Conservation (phyloP, 2,113 vertebrate genomes). For the Gobiocypris rarus region DNA sequence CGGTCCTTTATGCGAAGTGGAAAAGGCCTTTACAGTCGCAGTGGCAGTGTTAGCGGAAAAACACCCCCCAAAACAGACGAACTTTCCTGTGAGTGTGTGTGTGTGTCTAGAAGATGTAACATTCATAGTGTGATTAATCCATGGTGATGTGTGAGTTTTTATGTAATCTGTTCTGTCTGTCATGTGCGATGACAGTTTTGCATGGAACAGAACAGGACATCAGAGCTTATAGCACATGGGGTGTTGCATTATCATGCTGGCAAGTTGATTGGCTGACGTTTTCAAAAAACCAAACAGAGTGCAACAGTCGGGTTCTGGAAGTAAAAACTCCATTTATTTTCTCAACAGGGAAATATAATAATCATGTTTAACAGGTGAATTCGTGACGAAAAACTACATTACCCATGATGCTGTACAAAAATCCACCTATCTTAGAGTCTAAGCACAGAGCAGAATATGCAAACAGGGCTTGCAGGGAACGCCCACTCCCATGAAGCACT, state of each 20-base stretch:
- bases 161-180: neutral
- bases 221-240: neutral
- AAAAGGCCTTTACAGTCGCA: conserved; percentile 84
- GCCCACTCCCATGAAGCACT: no score
- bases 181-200: neutral
- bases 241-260: neutral
- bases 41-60: conserved; percentile 85
- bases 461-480: no score
- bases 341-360: no score
- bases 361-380: no score
- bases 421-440: no score
- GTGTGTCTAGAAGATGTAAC: neutral
- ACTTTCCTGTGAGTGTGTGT: conserved; percentile 71
- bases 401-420: no score
- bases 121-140: neutral
- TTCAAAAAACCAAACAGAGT: neutral
- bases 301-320: no score
- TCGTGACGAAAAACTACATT: no score
- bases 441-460: no score
- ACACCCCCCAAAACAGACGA: conserved; percentile 81
- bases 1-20: conserved; percentile 83
- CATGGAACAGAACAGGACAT: neutral
- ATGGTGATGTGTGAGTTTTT: neutral
- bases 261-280: neutral
- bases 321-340: no score